Percentiles rank a stretch among this genome's conserved stretches.
These are phyloP conservation scores for Electrophaes corylata DNA, from an alignment of 2,888 invertebrate genomes.

Conservation along the genomic window DNA sequence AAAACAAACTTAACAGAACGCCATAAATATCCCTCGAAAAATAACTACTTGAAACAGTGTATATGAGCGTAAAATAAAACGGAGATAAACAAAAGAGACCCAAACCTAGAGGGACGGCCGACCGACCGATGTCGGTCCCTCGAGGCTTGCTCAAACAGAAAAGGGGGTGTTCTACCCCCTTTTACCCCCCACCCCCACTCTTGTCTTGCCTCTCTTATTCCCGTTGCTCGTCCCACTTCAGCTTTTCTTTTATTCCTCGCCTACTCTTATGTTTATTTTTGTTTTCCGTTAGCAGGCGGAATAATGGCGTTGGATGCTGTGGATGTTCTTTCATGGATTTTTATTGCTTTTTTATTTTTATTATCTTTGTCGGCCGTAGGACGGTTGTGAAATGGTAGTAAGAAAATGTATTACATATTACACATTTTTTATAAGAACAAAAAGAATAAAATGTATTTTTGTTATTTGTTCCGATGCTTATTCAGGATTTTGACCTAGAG, in stretches of 20 bases:
- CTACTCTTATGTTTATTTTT: constrained; percentile 81
- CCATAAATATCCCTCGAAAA: constrained; percentile 39
- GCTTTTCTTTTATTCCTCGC: constrained; percentile 80
- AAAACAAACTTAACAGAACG: constrained; percentile 32
- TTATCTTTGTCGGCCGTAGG: constrained; percentile 29
- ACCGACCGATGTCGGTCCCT: constrained; percentile 53
- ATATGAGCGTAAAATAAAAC: constrained; percentile 65
- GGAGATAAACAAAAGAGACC: constrained; percentile 72
- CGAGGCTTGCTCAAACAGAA: constrained; percentile 51
- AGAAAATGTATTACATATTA: neutral
- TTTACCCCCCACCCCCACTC: constrained; percentile 37
- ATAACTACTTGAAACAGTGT: constrained; percentile 44
- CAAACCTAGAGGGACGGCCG: constrained; percentile 57
- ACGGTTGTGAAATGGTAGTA: constrained; percentile 12
- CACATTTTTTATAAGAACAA: neutral
- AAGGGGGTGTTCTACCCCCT: constrained; percentile 35
- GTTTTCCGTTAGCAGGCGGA: constrained; percentile 80
- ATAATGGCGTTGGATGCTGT: constrained; percentile 68
- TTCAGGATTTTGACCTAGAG: too few species aligned
- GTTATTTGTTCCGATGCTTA: too few species aligned
- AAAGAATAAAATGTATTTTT: too few species aligned
- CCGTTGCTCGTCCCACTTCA: constrained; percentile 78
- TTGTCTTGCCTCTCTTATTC: constrained; percentile 52
- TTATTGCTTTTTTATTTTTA: constrained; percentile 35
- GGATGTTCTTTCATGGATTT: constrained; percentile 51